Evolutionary conservation across 1,140 invertebrate species (phyloP), one percentile per base, ranked within the genome.

Genomic region (Bactericera cockerelli): DNA sequence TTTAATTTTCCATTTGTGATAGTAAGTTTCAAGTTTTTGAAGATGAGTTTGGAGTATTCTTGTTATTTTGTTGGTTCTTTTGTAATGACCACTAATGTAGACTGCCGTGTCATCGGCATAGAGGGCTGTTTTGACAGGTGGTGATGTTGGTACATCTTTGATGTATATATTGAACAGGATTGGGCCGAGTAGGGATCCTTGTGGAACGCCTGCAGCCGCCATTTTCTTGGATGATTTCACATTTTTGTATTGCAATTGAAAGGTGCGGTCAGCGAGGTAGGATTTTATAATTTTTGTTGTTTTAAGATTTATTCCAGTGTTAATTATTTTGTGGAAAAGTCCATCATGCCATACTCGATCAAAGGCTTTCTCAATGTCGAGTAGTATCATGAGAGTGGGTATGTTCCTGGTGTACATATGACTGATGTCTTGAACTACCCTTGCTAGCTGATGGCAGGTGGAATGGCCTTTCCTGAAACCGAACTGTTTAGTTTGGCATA

Each of bases 341-440:
- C 68, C 72, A 10, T 66, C 56, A 13, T 68, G 61, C 69, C 71
- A 72, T 0, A 71, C 67, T 56, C 60, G 63, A 55, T 75, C 73
- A 54, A 72, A 74, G 0, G 71, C 70, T 63, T 73, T 72, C 55
- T 67, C 65, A 1, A 74, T 62, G 39, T 75, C 72, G 14, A 74
- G 64, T 14, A 72, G 60, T 0, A 71, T 26, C 33, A 67, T 61
- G 1, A 61, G 60, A 6, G 67, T 66, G 10, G 64, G 59, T 36
- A 67, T 58, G 2, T 68, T 66, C 61, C 64, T 63, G 57, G 70
- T 70, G 22, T 68, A 70, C 16, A 65, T 64, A 8, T 62, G 31
- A 1, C 58, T 61, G 1, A 74, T 67, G 36, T 68, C 59, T 58
- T 70, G 67, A 0, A 65, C 64, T 16, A 76, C 64, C 55, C 68